Evolutionary conservation across 2,797 vertebrate genomes (phyloP), one percentile per base, ranked within the genome.

Genomic region (Yasuhikotakia modesta): DNA sequence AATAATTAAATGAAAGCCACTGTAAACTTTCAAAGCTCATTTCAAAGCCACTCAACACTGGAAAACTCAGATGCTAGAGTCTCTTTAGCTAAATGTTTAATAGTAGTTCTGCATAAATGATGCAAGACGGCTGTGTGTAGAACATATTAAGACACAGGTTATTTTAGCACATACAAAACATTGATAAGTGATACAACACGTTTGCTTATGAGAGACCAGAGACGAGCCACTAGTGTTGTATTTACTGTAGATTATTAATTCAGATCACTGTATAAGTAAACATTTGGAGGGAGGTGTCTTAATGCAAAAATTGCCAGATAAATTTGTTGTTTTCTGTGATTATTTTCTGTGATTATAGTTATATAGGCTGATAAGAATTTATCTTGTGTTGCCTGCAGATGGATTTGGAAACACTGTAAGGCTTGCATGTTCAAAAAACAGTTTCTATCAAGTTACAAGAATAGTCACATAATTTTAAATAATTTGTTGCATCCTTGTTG

Each of bases 21-120:
- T 70, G 64, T n/a, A n/a, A 75, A 65, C 46, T 50, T 76, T n/a
- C n/a, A n/a, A 17, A 67, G 32, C 30, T 35, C 13, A 5, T 32
- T 69, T 58, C 1, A 16, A 24, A 24, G 13, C 57, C 16, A 16
- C 14, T 30, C 57, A 14, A 17, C 3, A 16, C 27, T 60, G 13
- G 57, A 60, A 30, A 30, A 5, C 57, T 27, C 57, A 27, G 24
- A 13, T 5, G 24, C 24, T 14, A 16, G 35, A 11, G 13, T 60
- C 57, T 2, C 24, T 60, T 60, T 6, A 60, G 57, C 24, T 4
- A 58, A 10, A 57, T 21, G 4, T 57, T 57, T 57, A 4, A 27
- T 58, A 27, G 22, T 1, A 5, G 27, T 24, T 58, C 22, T 27
- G 13, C 13, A 24, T 12, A 13, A 57, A 13, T 24, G 55, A 27